Conservation (phyloP, 2,797 vertebrate species). For the Bufotes viridis region DNA sequence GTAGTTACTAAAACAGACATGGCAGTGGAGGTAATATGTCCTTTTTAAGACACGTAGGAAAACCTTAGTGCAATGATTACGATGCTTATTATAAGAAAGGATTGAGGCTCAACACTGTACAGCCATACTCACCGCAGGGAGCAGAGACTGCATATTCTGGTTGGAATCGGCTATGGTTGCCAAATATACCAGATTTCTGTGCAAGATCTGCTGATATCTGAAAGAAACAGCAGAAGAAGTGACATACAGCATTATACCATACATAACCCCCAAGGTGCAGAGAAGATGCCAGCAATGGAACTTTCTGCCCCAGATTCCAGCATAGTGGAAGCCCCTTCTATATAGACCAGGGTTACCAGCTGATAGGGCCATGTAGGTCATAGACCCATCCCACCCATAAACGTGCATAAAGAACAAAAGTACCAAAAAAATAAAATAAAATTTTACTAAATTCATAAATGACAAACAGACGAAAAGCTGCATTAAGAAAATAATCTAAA, state of each 20-base stretch:
- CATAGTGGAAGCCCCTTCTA: background rate
- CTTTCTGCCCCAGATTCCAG: background rate
- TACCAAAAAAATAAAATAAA: too few relatives aligned
- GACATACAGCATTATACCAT: background rate
- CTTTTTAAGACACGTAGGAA: background rate
- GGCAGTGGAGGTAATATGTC: too few relatives aligned
- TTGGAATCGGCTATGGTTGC: conserved; percentile 97
- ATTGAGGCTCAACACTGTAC: too few relatives aligned
- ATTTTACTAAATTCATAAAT: too few relatives aligned
- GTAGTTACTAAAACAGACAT: too few relatives aligned
- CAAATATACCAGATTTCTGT: conserved; percentile 96
- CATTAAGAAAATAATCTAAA: too few relatives aligned
- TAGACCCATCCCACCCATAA: too few relatives aligned
- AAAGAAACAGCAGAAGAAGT: conserved; percentile 28
- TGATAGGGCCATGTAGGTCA: too few relatives aligned
- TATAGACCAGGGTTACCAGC: background rate
- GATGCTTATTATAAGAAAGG: too few relatives aligned
- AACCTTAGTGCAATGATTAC: background rate
- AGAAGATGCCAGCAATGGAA: background rate
- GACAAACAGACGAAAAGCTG: too few relatives aligned
- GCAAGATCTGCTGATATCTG: conserved; percentile 97
- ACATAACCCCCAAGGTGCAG: background rate
- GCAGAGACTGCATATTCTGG: conserved; percentile 96
- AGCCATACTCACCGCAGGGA: conserved; percentile 86
- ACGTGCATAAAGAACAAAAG: too few relatives aligned